Percentiles rank a stretch among this genome's conserved stretches.
Conservation (phyloP, 2,113 vertebrate species). For the Orthonyx spaldingii region DNA sequence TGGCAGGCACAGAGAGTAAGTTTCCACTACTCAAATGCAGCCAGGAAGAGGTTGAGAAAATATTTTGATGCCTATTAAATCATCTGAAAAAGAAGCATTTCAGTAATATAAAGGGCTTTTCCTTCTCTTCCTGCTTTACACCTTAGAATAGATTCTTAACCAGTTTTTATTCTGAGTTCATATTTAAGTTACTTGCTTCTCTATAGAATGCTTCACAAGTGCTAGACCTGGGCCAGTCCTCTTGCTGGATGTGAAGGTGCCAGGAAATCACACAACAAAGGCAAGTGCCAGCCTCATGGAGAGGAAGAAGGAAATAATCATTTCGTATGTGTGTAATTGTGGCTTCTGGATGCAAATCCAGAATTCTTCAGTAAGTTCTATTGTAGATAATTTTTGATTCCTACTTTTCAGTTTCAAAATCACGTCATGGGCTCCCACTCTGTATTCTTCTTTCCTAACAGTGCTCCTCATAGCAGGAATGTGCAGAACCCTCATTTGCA, state of each 20-base stretch:
- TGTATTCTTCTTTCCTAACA: background rate
- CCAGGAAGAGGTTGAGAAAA: background rate
- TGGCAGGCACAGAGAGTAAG: background rate
- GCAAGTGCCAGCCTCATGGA: background rate
- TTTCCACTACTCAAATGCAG: background rate
- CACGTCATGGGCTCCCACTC: fast-evolving
- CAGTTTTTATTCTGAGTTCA: background rate
- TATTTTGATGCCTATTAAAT: background rate
- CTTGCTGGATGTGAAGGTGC: background rate
- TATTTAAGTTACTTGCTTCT: background rate
- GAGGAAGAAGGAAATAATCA: background rate
- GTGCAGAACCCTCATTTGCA: background rate
- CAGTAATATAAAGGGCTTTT: background rate
- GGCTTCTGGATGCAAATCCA: background rate
- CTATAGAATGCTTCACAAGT: background rate
- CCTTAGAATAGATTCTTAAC: background rate
- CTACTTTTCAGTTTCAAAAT: background rate
- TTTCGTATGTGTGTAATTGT: background rate
- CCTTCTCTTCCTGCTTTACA: background rate
- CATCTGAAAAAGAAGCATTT: background rate
- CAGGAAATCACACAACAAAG: background rate
- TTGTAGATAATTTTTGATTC: background rate
- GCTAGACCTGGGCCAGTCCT: background rate
- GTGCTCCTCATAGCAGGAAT: fast-evolving
- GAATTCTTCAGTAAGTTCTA: background rate